Percentiles rank a stretch among this genome's conserved stretches.
phyloP scores from a whole-genome alignment of 2,888 invertebrate genomes.

The Nomada fucata region DNA sequence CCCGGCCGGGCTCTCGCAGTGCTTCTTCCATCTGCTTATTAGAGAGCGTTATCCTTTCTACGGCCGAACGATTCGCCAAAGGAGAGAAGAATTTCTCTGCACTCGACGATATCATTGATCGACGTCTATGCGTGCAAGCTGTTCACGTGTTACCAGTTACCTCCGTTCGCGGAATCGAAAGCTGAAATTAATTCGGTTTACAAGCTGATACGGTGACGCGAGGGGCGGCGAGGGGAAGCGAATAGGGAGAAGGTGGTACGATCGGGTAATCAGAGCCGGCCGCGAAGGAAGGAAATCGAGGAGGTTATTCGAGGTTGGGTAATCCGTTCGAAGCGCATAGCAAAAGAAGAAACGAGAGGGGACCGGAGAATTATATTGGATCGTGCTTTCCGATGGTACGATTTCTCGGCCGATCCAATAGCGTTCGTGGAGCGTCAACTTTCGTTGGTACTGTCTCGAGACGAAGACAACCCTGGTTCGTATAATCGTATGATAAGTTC shows the following conservation, averaged over 20 bases:
- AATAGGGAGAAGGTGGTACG: conserved; percentile 28
- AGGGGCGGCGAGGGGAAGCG: too few relatives aligned
- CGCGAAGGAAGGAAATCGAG: conserved; percentile 14
- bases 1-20: conserved; percentile 39
- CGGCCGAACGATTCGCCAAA: background rate
- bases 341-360: conserved; percentile 17
- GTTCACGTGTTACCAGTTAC: conserved; percentile 67
- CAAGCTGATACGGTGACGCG: conserved; percentile 37
- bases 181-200: conserved; percentile 72
- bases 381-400: background rate
- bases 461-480: too few relatives aligned
- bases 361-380: conserved; percentile 19
- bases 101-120: conserved; percentile 51
- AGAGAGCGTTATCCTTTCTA: background rate
- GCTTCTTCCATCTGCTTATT: background rate
- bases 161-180: conserved; percentile 70
- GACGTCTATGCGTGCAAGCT: conserved; percentile 55
- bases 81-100: background rate
- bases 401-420: background rate
- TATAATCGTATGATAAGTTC: too few relatives aligned
- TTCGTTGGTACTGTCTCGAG: background rate
- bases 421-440: background rate
- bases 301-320: conserved; percentile 33
- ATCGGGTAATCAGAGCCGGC: conserved; percentile 38
- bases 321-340: conserved; percentile 23